Percentiles rank a stretch among this genome's conserved stretches.
phyloP scores from a whole-genome alignment of 2,888 invertebrate species.

The Hyalella azteca region DNA sequence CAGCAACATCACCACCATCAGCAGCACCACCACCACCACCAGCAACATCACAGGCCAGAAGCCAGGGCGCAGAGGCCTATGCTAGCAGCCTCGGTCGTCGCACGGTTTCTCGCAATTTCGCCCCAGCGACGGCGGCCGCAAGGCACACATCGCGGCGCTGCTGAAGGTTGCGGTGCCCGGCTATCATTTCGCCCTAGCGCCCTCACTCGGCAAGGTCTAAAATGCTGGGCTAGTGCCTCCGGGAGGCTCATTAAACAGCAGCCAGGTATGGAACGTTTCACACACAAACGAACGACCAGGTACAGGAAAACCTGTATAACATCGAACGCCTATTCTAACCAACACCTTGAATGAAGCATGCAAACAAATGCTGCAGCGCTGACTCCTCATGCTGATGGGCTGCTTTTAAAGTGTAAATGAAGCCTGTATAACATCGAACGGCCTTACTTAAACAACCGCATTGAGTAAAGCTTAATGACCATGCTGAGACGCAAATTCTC shows the following conservation, averaged over 20 bases:
- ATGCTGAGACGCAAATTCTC: too few species aligned
- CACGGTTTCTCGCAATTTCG: neutral
- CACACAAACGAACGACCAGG: slow-evolving; percentile 19
- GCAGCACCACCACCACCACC: neutral
- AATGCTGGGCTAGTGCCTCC: neutral
- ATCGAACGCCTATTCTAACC: slow-evolving; percentile 14
- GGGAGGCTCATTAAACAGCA: slow-evolving; percentile 29
- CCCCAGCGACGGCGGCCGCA: neutral
- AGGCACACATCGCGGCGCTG: neutral
- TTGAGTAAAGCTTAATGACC: too few species aligned
- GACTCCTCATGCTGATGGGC: too few species aligned
- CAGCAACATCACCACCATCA: slow-evolving; percentile 1
- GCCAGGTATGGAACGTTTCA: slow-evolving; percentile 34
- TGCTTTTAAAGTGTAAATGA: too few species aligned
- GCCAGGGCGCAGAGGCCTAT: slow-evolving; percentile 1
- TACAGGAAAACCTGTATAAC: slow-evolving; percentile 28
- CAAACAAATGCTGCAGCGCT: too few species aligned
- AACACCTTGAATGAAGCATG: slow-evolving; percentile 21
- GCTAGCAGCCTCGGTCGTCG: neutral
- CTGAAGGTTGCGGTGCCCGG: slow-evolving; percentile 13
- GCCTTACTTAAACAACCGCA: too few species aligned
- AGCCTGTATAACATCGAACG: too few species aligned
- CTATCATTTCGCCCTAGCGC: neutral
- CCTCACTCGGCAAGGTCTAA: neutral
- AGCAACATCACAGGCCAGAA: neutral